Evolutionary conservation across 2,113 vertebrate genomes (phyloP).

Genomic region (Prunella himalayana): DNA sequence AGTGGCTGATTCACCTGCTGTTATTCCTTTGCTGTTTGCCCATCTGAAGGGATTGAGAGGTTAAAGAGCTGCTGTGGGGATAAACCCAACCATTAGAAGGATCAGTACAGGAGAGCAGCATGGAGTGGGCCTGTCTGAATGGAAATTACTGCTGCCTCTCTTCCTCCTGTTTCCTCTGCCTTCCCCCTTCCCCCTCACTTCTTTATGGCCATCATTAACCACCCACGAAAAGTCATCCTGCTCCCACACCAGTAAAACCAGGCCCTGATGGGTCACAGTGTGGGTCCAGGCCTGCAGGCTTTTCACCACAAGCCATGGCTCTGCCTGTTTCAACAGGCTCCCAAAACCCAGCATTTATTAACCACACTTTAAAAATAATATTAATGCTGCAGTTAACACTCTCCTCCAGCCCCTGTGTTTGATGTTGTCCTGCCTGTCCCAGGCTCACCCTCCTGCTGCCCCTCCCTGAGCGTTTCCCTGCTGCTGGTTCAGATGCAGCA

Average conservation of each 20-base stretch:
- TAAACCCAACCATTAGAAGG: background rate
- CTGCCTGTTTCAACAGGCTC: background rate
- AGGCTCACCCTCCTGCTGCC: background rate
- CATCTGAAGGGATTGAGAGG: background rate
- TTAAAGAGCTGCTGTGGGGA: background rate
- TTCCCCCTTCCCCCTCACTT: background rate
- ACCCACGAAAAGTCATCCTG: background rate
- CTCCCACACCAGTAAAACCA: background rate
- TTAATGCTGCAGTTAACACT: too few species aligned
- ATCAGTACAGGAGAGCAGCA: background rate
- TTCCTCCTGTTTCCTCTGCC: background rate
- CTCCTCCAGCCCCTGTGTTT: background rate
- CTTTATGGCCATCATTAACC: background rate
- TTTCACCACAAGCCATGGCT: rapidly evolving
- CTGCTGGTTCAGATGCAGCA: background rate
- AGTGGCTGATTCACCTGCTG: background rate
- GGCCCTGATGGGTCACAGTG: rapidly evolving
- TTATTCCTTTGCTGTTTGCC: background rate
- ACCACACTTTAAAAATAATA: background rate
- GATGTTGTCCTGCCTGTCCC: background rate
- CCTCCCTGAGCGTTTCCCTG: background rate
- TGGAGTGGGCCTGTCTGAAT: background rate
- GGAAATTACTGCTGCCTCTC: background rate
- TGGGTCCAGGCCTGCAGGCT: background rate
- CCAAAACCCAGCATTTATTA: background rate